Evolutionary conservation across 2,888 invertebrate species (phyloP), one percentile per base, ranked within the genome.

Genomic region (Hypolimnas misippus): DNA sequence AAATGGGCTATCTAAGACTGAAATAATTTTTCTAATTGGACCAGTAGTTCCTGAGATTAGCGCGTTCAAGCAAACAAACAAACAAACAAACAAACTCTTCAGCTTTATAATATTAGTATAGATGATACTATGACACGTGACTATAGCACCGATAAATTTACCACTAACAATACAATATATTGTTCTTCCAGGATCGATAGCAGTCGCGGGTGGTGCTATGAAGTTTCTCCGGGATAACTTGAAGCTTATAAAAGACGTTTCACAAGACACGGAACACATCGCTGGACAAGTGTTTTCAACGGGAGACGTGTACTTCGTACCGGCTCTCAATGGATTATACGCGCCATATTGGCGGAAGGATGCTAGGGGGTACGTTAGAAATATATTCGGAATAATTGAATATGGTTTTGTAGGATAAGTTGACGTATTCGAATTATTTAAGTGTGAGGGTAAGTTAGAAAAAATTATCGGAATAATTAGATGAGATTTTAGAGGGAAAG

Each of bases 311-410:
- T 99, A 98, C 86, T 99, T 99, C 84, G 99, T 99, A 25, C 99
- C 99, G 0, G 99, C 99, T 0, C 99, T 99, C 83, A 97, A 96
- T 50, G 99, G 99, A 0, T 89, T 99, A 0, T 99, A 98, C 86
- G 99, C 99, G 57, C 99, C 99, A 0, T 98, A 99, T 80, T 99
- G 99, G 99, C 94, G 98, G 78, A 96, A 97, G 77, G 98, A 98
- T 83, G 99, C 99, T 0, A 93, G 98, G 82, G 98, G 98, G 96
- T 94, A 77, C 75, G 87, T n/a, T 38, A 2, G n/a, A n/a, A 38
- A 3, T n/a, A 38, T 3, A n/a, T 33, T 33, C 7, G 33, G 33
- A 33, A 6, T 7, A 7, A 1, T 33, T 33, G 35, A n/a, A 38
- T 3, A n/a, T 12, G n/a, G 12, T 12, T 35, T 3, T 35, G 12